These are phyloP conservation scores for Psix sp. DNA, from an alignment of 1,140 invertebrate species.

Conservation along the genomic window DNA sequence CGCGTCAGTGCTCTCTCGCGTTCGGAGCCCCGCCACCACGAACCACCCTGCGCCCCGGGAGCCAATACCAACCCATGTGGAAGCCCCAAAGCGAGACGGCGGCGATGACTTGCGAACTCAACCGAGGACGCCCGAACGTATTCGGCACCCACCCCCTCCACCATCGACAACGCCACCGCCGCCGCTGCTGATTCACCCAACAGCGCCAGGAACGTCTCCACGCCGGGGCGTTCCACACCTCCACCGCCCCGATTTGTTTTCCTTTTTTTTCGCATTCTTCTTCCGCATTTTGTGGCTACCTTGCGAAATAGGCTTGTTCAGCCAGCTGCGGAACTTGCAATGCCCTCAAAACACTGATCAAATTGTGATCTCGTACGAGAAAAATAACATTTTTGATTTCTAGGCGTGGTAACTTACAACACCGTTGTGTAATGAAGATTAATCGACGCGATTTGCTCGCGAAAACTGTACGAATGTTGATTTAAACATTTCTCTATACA, in stretches of 20 bases:
- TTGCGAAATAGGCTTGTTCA: no score
- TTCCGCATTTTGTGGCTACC: no score
- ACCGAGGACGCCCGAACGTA: conserved; percentile 67
- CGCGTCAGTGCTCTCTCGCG: conserved; percentile 59
- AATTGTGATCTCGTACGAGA: no score
- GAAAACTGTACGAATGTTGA: no score
- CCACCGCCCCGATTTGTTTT: neutral
- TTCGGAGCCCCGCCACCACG: conserved; percentile 71
- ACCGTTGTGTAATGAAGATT: no score
- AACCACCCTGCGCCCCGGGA: conserved; percentile 74
- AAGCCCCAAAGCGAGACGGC: conserved; percentile 72
- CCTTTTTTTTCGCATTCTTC: neutral
- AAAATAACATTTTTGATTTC: no score
- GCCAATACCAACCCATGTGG: conserved; percentile 78
- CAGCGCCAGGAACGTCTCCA: conserved; percentile 21
- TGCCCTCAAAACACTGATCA: no score
- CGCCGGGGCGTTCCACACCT: neutral
- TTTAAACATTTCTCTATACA: no score
- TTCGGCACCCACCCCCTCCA: conserved; percentile 57
- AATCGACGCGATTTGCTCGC: no score
- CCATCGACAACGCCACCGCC: conserved; percentile 45
- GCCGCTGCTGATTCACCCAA: conserved; percentile 33
- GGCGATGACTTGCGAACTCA: conserved; percentile 69
- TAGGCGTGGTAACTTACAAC: no score
- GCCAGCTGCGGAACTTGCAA: no score